phyloP scores from a whole-genome alignment of 2,888 invertebrate genomes.

The Sphaerophoria taeniata region DNA sequence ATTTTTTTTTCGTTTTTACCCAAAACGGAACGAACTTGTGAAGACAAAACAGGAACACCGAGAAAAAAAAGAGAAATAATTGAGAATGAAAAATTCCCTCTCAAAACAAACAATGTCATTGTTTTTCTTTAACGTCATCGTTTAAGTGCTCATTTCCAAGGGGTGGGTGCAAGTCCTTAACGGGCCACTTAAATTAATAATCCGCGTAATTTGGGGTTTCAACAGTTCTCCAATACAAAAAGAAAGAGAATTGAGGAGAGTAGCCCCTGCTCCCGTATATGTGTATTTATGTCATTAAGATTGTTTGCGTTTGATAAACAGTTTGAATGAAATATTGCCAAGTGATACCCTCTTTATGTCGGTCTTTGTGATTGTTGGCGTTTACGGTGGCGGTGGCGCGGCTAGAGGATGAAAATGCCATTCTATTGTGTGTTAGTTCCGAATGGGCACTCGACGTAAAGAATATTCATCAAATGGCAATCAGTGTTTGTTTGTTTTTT shows the following conservation, averaged over 20 bases:
- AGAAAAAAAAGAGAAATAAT: slow-evolving; percentile 25
- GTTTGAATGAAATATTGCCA: too few species aligned
- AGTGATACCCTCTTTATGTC: slow-evolving; percentile 69
- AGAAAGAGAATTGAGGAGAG: slow-evolving; percentile 56
- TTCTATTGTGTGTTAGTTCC: slow-evolving; percentile 43
- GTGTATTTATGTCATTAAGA: slow-evolving; percentile 82
- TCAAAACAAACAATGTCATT: slow-evolving; percentile 72
- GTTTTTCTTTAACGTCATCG: slow-evolving; percentile 67
- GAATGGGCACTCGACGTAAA: slow-evolving; percentile 51
- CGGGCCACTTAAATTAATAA: slow-evolving; percentile 82
- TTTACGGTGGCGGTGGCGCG: too few species aligned
- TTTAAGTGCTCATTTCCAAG: slow-evolving; percentile 65
- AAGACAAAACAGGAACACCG: not conserved
- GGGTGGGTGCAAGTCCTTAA: slow-evolving; percentile 75
- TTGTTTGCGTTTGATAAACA: slow-evolving; percentile 81
- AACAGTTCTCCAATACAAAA: slow-evolving; percentile 75
- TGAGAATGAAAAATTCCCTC: slow-evolving; percentile 50
- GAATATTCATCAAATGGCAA: slow-evolving; percentile 61
- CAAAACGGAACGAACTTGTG: too few species aligned
- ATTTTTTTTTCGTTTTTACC: too few species aligned
- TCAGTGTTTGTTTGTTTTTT: slow-evolving; percentile 48
- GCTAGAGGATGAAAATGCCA: slow-evolving; percentile 56
- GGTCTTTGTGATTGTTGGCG: slow-evolving; percentile 59
- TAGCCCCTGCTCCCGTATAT: slow-evolving; percentile 51
- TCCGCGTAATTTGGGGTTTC: slow-evolving; percentile 82